Evolutionary conservation across 1,140 invertebrate genomes (phyloP).

Genomic region (Zaprionus vittiger): DNA sequence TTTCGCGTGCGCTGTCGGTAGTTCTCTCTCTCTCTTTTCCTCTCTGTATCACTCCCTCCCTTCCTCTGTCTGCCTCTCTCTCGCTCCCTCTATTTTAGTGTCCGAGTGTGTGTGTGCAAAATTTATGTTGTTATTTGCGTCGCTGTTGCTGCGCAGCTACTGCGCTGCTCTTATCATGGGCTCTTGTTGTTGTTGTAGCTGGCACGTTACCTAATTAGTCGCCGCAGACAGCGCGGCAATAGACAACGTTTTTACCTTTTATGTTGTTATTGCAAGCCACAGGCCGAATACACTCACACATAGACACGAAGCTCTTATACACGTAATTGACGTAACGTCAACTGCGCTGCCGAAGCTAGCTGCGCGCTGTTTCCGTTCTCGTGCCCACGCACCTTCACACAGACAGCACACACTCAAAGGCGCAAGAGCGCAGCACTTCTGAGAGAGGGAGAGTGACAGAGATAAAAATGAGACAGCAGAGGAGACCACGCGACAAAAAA

Average conservation of each 20-base stretch:
- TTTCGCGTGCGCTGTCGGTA: constrained; percentile 39
- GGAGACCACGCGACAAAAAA: constrained; percentile 50
- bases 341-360: constrained; percentile 45
- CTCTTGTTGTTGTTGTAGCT: constrained; percentile 63
- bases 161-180: constrained; percentile 74
- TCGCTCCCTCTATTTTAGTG: constrained; percentile 3
- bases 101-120: constrained; percentile 52
- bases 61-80: background rate
- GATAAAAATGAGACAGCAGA: constrained; percentile 19
- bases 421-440: background rate
- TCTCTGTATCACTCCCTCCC: background rate
- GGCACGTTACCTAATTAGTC: constrained; percentile 82
- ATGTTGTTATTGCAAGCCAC: constrained; percentile 48
- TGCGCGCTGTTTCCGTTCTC: constrained; percentile 73
- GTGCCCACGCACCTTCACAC: constrained; percentile 65
- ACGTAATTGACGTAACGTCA: constrained; percentile 72
- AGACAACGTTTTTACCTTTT: constrained; percentile 75
- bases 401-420: constrained; percentile 3
- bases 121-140: constrained; percentile 82
- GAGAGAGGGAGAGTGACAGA: constrained; percentile 6
- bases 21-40: background rate
- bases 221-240: constrained; percentile 80
- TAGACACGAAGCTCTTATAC: constrained; percentile 1
- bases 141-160: constrained; percentile 65
- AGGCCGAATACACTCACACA: constrained; percentile 38